Evolutionary conservation across 2,797 vertebrate species (phyloP).

Genomic region (Pipistrellus pygmaeus): DNA sequence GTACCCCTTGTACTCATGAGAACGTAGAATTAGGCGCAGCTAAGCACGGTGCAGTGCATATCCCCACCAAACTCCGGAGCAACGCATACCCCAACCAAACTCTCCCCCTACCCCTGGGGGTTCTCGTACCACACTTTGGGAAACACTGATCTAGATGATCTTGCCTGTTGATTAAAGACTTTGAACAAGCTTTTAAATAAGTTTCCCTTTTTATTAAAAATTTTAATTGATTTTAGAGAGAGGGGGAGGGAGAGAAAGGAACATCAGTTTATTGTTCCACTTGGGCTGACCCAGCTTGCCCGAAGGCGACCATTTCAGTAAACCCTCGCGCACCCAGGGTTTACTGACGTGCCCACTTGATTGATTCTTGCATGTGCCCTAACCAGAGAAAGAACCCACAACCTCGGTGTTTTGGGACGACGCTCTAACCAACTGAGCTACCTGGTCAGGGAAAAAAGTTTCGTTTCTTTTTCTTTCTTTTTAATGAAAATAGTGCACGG

Average conservation of each 20-base stretch:
- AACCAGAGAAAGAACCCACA: not conserved
- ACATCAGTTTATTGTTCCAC: not conserved
- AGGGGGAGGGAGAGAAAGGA: not conserved
- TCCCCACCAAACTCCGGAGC: too few species aligned
- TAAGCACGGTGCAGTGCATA: too few species aligned
- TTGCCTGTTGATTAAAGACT: conserved; percentile 22
- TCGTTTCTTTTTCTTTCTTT: not conserved
- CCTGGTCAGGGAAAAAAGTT: not conserved
- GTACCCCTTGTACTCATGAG: too few species aligned
- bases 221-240: not conserved
- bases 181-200: not conserved
- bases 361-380: not conserved
- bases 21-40: too few species aligned
- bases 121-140: too few species aligned
- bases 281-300: not conserved
- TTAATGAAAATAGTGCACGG: not conserved
- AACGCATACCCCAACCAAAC: too few species aligned
- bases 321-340: too few species aligned
- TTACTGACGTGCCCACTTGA: not conserved
- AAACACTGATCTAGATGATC: not conserved
- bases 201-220: not conserved
- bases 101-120: too few species aligned
- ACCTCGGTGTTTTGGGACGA: not conserved
- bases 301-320: too few species aligned
- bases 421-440: not conserved